Evolutionary conservation across 1,140 invertebrate genomes (phyloP), one percentile per base, ranked within the genome.

Genomic region (Micrasema longulum): DNA sequence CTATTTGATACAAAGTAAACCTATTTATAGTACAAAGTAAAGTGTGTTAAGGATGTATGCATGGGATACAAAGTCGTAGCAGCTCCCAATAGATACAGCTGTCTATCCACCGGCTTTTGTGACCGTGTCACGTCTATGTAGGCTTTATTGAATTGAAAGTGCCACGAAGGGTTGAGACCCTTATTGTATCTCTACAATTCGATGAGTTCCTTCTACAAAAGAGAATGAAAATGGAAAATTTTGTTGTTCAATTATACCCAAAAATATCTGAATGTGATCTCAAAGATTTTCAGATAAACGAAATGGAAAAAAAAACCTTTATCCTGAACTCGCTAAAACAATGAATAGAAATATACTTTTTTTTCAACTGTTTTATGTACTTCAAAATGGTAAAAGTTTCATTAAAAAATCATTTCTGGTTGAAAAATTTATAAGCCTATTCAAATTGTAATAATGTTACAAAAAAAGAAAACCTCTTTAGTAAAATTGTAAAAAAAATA

Each of bases 91-190:
- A 68, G 35, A 63, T 35, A 55, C 41, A 72, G 62, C 62, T 72
- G 70, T 66, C 50, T 50, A 57, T 57, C 52, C 18, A 3, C 35
- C 52, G 14, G 55, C 70, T 63, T 72, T 72, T 72, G 70, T 72
- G 62, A 72, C 62, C 62, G 57, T 72, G 70, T 66, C 70, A 72
- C 70, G 65, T 72, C 70, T 72, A 47, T 71, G 35, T 43, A 72
- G 70, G 62, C 63, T 55, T 72, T 72, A 72, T 72, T 72, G 70
- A 72, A 72, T 72, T 72, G 65, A 72, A 52, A 52, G 55, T 60
- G 55, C 55, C 20, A 14, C 31, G 35, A 60, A 60, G 55, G 55
- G 55, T 60, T 36, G 55, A 10, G 16, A 38, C 55, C 55, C 55
- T 60, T 60, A 60, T 60, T 60, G 55, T 60, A 60, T 60, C 55